Base-by-base conservation (phyloP, 2,888 invertebrate genomes). In the Eutolmus rufibarbis region DNA sequence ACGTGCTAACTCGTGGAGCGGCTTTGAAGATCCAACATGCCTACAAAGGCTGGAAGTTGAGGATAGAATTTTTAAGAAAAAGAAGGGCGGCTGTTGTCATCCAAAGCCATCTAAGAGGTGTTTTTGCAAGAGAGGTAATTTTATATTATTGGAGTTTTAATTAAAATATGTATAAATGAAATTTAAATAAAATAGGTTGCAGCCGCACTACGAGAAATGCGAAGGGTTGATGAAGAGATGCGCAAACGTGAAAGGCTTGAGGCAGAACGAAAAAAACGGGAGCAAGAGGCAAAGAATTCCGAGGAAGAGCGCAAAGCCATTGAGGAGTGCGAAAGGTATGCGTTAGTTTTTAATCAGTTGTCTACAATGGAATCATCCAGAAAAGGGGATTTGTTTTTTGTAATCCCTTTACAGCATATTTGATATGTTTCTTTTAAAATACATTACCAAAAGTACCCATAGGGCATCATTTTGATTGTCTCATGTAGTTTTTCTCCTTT, bases 41-140 rank as follows among this genome's bases (percentile, higher is more conserved):
- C 16, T 97, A 97, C 92, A 95, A 96, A 89, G 97, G 97, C 8
- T 97, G 97, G 97, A 96, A 96, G 92, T 94, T 96, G 89, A 94
- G 97, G 79, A 96, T 97, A 87, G 94, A 95, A 89, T 98, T 97
- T 93, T 93, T 98, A 89, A 94, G 95, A 76, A 95, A 96, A 91
- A 94, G 97, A n/a, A 94, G 98, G 88, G 97, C 98, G 0, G 97
- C 96, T 0, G 94, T 98, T 89, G 95, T 97, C 23, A 96, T 98
- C 89, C 98, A 98, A 93, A 94, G 97, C 88, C 97, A 96, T 91
- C 93, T 98, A 89, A 93, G 98, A 12, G 98, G 98, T 3, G 97
- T 97, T 90, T 98, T 98, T 93, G 98, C 97, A 0, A 93, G 98
- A 89, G 97, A 98, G 93, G 97, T 95, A 34, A 23, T 74, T 46